Conservation (phyloP, 2,797 vertebrate genomes). For the Xiphorhynchus erythropygius region DNA sequence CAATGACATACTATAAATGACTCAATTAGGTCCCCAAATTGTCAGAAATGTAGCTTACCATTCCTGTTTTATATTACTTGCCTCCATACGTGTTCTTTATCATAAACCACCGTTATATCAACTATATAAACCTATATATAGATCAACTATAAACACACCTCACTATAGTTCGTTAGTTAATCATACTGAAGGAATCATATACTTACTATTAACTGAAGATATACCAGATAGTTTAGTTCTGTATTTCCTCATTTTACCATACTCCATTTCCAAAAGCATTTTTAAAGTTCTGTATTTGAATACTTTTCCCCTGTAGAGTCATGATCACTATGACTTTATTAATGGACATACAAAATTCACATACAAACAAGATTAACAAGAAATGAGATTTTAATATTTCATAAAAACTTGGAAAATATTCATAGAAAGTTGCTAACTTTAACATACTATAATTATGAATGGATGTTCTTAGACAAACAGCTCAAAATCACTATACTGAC, state of each 20-base stretch:
- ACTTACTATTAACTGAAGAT: neutral
- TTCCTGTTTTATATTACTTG: neutral
- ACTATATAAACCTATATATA: neutral
- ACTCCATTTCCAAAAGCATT: neutral
- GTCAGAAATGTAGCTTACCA: neutral
- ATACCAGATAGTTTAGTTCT: neutral
- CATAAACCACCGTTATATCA: neutral
- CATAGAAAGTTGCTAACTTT: neutral
- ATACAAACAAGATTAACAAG: neutral
- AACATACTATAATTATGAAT: neutral
- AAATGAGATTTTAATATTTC: neutral
- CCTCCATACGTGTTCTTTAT: neutral
- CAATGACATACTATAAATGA: neutral
- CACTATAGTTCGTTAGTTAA: neutral
- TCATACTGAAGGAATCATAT: neutral
- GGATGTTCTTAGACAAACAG: neutral
- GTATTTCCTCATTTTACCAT: neutral
- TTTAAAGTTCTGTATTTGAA: neutral
- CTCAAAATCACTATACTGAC: neutral
- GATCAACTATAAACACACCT: neutral
- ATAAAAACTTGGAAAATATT: neutral
- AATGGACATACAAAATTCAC: neutral
- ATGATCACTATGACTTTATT: neutral
- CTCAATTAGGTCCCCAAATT: neutral
- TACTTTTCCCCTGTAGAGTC: neutral